Conservation (phyloP, 2,888 invertebrate species). For the Drosophila meridionalis region DNA sequence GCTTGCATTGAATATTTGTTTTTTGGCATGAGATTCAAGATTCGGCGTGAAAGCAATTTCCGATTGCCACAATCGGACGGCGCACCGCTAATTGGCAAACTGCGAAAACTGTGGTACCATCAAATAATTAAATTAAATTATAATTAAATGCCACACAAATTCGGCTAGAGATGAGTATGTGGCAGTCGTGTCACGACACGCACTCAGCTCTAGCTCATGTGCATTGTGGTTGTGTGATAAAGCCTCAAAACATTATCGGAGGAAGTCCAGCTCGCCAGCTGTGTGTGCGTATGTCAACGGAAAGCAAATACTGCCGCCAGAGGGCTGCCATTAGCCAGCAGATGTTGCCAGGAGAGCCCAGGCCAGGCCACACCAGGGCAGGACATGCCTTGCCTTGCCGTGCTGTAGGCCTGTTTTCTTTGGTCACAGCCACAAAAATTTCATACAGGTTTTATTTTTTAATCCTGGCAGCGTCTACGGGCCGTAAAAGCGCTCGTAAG, state of each 20-base stretch:
- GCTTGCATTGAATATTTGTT: background rate
- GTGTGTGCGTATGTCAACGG: slow-evolving; percentile 12
- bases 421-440: slow-evolving; percentile 17
- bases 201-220: slow-evolving; percentile 12
- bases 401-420: slow-evolving; percentile 18
- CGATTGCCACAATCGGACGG: background rate
- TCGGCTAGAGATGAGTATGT: background rate
- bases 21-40: background rate
- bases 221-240: background rate
- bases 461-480: slow-evolving; percentile 36
- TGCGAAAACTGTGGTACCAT: background rate
- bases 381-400: background rate
- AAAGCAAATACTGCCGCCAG: slow-evolving; percentile 15
- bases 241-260: slow-evolving; percentile 44
- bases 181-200: slow-evolving; percentile 1
- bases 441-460: slow-evolving; percentile 28
- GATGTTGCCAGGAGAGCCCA: background rate
- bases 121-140: slow-evolving; percentile 4
- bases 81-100: slow-evolving; percentile 16
- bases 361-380: background rate
- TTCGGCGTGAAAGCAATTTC: slow-evolving; percentile 7
- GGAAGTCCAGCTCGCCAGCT: slow-evolving; percentile 53
- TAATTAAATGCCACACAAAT: slow-evolving; percentile 10
- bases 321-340: slow-evolving; percentile 22
- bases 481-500: slow-evolving; percentile 48